Evolutionary conservation across 2,797 vertebrate genomes (phyloP), one percentile per base, ranked within the genome.

Genomic region (Acanthurus tractus): DNA sequence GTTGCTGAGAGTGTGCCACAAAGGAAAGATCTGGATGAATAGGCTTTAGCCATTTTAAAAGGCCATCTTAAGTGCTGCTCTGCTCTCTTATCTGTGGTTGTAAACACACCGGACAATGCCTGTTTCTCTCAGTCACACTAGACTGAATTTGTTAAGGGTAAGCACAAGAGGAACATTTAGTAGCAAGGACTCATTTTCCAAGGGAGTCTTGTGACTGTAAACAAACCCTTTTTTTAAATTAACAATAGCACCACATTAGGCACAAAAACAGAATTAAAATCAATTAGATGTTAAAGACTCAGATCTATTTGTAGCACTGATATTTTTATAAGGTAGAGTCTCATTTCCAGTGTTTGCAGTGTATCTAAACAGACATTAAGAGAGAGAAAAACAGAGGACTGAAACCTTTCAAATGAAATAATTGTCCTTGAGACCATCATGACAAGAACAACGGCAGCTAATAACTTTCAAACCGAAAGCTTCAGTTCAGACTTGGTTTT

Each of bases 1-100:
- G 89, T 86, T 87, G 85, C 83, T 71, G 74, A 36, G 81, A 84
- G 84, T 76, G 49, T 75, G 83, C 79, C 75, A 79, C 87, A 88
- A 91, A 87, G 86, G 68, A 86, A 62, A 79, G 61, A 65, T 61
- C 40, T 73, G 70, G 73, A 79, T 89, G 86, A 89, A 91, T 84
- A 84, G 85, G 70, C 81, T 71, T 53, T 70, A 78, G 69, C 62
- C 65, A 56, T 88, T 90, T 89, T 82, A 86, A 87, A 91, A 81
- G 74, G 87, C 79, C 61, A 66, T 79, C 78, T 84, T 91, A 89
- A 92, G 85, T 91, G 88, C 76, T 76, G 79, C 76, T 85, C 61
- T 23, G 63, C 80, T 80, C 74, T 73, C 85, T 92, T 89, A 88
- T 92, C 85, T 79, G 66, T 70, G 67, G 53, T 22, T 66, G 89